These are phyloP conservation scores for Drosophila saltans DNA, from an alignment of 1,140 invertebrate species.

Conservation along the genomic window DNA sequence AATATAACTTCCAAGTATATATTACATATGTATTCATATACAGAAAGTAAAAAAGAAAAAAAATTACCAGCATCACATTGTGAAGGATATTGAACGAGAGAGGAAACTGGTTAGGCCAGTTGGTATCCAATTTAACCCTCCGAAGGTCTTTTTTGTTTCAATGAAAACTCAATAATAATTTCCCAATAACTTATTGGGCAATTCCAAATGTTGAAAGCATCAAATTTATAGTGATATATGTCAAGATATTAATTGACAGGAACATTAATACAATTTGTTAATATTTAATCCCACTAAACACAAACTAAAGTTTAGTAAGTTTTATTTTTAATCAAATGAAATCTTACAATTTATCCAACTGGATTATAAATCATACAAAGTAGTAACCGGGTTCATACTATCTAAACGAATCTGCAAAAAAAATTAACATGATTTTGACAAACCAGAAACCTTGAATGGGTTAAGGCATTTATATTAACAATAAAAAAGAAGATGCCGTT, in stretches of 20 bases:
- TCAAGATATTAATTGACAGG: too few species aligned
- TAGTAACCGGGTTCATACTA: neutral
- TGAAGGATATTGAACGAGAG: conserved; percentile 56
- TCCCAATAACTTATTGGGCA: neutral
- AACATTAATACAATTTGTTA: too few species aligned
- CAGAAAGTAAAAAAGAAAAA: neutral
- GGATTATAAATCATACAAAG: neutral
- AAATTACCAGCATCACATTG: neutral
- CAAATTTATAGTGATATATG: too few species aligned
- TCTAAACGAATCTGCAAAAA: conserved; percentile 9
- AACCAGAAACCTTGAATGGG: neutral
- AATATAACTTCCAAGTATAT: conserved; percentile 8
- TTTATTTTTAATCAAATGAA: too few species aligned
- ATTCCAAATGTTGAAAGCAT: neutral
- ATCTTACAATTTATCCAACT: neutral
- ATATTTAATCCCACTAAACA: too few species aligned
- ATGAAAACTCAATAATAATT: neutral
- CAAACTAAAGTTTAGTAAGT: too few species aligned
- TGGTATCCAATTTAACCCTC: conserved; percentile 18
- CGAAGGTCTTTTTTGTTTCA: neutral
- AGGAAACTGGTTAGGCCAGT: conserved; percentile 57
- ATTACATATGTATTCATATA: neutral
- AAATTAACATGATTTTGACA: neutral
- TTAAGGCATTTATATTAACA: neutral
- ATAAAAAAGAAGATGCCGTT: conserved; percentile 5